Percentiles rank a stretch among this genome's conserved stretches.
These are phyloP conservation scores for Heliconius aoede DNA, from an alignment of 2,888 invertebrate genomes.

Conservation along the genomic window DNA sequence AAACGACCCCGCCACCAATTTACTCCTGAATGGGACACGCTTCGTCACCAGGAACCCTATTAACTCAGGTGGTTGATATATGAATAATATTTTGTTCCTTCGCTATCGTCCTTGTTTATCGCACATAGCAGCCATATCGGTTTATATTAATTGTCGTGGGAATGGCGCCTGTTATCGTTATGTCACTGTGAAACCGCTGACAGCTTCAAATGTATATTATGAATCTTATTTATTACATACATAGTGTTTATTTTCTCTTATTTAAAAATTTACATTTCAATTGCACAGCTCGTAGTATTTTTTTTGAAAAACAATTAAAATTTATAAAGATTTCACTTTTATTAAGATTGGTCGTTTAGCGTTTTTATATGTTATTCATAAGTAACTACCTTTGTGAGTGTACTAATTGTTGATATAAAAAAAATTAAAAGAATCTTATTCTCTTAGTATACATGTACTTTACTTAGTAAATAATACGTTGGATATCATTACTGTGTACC, in stretches of 20 bases:
- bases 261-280: slow-evolving; percentile 4
- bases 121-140: slow-evolving; percentile 3
- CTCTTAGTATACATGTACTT: not conserved
- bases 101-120: slow-evolving; percentile 11
- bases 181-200: slow-evolving; percentile 10
- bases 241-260: not conserved
- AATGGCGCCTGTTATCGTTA: slow-evolving; percentile 14
- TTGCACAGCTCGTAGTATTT: not conserved
- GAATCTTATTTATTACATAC: not conserved
- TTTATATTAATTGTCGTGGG: slow-evolving; percentile 26
- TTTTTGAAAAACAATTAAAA: slow-evolving; percentile 5
- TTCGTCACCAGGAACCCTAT: slow-evolving; percentile 12
- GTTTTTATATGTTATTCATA: slow-evolving; percentile 4
- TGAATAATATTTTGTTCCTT: slow-evolving; percentile 27
- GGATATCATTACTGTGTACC: not conserved
- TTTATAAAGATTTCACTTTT: slow-evolving; percentile 12
- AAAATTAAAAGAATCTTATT: not conserved
- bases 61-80: slow-evolving; percentile 25
- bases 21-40: slow-evolving; percentile 44
- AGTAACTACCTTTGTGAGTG: not conserved
- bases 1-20: slow-evolving; percentile 67
- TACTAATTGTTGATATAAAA: not conserved
- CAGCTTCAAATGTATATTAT: slow-evolving; percentile 2
- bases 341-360: not conserved
- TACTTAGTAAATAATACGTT: not conserved